Evolutionary conservation across 1,140 invertebrate genomes (phyloP).

Genomic region (Zeugodacus cucurbitae): DNA sequence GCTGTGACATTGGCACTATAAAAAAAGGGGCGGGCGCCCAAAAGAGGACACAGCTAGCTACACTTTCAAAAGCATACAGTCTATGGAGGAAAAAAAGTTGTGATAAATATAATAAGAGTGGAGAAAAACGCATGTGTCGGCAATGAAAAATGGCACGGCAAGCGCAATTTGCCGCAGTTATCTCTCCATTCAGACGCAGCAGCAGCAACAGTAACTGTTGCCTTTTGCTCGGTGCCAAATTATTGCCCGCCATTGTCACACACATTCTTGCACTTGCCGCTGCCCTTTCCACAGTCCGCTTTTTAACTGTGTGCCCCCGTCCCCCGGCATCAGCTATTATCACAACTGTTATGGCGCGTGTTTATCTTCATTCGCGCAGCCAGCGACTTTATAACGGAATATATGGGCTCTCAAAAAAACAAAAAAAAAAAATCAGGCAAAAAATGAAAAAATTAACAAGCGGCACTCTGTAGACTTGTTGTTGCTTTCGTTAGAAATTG

Average conservation of each 20-base stretch:
- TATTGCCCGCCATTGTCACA: constrained; percentile 1
- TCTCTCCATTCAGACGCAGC: constrained; percentile 32
- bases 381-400: constrained; percentile 29
- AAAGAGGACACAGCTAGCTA: not conserved
- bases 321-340: not conserved
- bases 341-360: not conserved
- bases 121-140: not conserved
- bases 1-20: constrained; percentile 17
- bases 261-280: not conserved
- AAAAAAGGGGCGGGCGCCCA: not conserved
- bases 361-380: constrained; percentile 40
- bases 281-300: not conserved
- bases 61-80: not conserved
- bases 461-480: not conserved
- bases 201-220: not conserved
- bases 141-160: constrained; percentile 20
- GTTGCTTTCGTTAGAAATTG: not conserved
- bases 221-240: not conserved
- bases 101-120: constrained; percentile 15
- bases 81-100: no score
- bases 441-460: not conserved
- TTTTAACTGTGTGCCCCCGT: not conserved
- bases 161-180: constrained; percentile 38
- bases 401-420: not conserved
- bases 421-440: not conserved